phyloP scores from a whole-genome alignment of 2,797 vertebrate genomes.

The Peromyscus aztecus region DNA sequence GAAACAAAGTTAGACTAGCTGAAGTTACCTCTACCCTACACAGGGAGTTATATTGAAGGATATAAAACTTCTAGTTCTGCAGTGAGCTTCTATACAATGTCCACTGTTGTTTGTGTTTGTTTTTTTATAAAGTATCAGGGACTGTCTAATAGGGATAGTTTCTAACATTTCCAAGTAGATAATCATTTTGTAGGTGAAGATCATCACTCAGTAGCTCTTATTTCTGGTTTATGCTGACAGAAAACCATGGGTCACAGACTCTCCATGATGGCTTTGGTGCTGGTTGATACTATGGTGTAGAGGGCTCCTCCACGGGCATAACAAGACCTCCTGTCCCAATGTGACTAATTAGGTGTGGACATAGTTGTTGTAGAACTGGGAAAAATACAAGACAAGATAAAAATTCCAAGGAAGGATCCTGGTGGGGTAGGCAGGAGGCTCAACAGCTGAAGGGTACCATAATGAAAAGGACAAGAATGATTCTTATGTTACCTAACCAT shows the following conservation, averaged over 20 bases:
- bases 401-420: not conserved
- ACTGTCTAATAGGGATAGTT: not conserved
- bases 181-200: not conserved
- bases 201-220: not conserved
- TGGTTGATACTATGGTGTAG: not conserved
- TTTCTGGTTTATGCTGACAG: not conserved
- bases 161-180: not conserved
- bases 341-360: not conserved
- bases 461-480: not conserved
- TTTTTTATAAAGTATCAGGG: conserved; percentile 17
- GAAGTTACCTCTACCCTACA: not conserved
- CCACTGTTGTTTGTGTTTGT: not conserved
- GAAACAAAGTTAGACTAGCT: not conserved
- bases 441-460: not conserved
- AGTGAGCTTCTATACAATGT: not conserved
- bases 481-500: not conserved
- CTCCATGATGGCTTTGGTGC: not conserved
- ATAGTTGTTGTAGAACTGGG: not conserved
- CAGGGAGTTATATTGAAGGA: not conserved
- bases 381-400: too few species aligned
- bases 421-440: not conserved
- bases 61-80: not conserved
- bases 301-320: not conserved
- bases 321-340: too few species aligned
- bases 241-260: not conserved